Evolutionary conservation across 2,888 invertebrate genomes (phyloP), one percentile per base, ranked within the genome.

Genomic region (Erynnis tages): DNA sequence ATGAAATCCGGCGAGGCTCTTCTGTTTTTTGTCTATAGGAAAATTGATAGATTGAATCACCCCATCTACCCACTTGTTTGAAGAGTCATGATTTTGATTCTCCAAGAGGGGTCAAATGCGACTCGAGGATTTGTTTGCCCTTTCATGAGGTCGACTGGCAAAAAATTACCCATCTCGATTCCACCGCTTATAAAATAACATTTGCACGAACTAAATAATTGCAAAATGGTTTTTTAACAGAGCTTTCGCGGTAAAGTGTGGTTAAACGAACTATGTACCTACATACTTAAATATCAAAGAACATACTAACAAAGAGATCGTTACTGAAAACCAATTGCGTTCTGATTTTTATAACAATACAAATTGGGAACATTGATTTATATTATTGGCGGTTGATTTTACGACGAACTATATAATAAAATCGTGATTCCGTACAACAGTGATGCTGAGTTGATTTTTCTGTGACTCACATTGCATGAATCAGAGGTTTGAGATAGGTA

Each of bases 1-100:
- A 88, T 1, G 88, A 86, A 32, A 88, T 82, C 8, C 80, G 79
- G 8, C 60, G 60, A 1, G 66, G 55, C 6, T 71, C 67, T 30
- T 77, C 73, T 45, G 72, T 67, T 60, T 66, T 65, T 1, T 63
- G 50, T 48, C 54, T 63, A 60, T 32, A 60, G 11, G 46, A 37
- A 10, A 32, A 23, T 35, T 2, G 10, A 34, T 2, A 14, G 5
- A 35, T 7, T 14, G 14, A 13, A 14, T 13, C 13, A 1, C 6
- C n/a, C n/a, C n/a, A n/a, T n/a, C n/a, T n/a, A n/a, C n/a, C n/a
- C n/a, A n/a, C n/a, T n/a, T n/a, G n/a, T n/a, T n/a, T n/a, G n/a
- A n/a, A n/a, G n/a, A n/a, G n/a, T n/a, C n/a, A n/a, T n/a, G n/a
- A n/a, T n/a, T n/a, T n/a, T n/a, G n/a, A n/a, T n/a, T n/a, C n/a